These are phyloP conservation scores for Phthorimaea operculella DNA, from an alignment of 1,140 invertebrate genomes.

Conservation along the genomic window DNA sequence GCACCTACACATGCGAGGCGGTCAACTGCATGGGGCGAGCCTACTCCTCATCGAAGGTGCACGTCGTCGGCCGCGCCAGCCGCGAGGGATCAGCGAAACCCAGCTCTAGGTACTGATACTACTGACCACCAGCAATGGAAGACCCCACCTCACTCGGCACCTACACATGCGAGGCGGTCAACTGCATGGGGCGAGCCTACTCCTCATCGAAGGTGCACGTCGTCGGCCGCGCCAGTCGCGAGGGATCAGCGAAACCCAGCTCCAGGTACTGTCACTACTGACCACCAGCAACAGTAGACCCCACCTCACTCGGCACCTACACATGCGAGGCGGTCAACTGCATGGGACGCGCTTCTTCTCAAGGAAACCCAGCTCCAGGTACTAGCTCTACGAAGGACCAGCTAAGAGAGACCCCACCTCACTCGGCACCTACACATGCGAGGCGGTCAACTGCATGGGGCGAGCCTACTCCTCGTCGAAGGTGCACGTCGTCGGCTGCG, in stretches of 20 bases:
- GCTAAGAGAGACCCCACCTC: constrained; percentile 86
- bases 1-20: constrained; percentile 87
- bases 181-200: constrained; percentile 84
- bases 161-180: constrained; percentile 87
- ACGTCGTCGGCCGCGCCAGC: constrained; percentile 76
- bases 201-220: constrained; percentile 87
- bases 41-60: constrained; percentile 83
- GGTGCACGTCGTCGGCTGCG: constrained; percentile 79
- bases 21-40: constrained; percentile 87
- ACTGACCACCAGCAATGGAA: not conserved
- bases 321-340: constrained; percentile 89
- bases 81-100: constrained; percentile 67
- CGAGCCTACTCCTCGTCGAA: constrained; percentile 81
- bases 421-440: constrained; percentile 85
- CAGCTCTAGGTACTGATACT: constrained; percentile 51
- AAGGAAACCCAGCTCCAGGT: too few species aligned
- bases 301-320: constrained; percentile 83
- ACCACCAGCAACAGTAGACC: not conserved
- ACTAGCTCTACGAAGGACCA: too few species aligned
- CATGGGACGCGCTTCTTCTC: too few species aligned
- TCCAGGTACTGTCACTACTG: constrained; percentile 42
- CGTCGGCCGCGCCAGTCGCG: constrained; percentile 73
- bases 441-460: constrained; percentile 90
- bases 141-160: constrained; percentile 78
- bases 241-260: constrained; percentile 62